Evolutionary conservation across 2,888 invertebrate genomes (phyloP), one percentile per base, ranked within the genome.

Genomic region (Caenorhabditis sp.): DNA sequence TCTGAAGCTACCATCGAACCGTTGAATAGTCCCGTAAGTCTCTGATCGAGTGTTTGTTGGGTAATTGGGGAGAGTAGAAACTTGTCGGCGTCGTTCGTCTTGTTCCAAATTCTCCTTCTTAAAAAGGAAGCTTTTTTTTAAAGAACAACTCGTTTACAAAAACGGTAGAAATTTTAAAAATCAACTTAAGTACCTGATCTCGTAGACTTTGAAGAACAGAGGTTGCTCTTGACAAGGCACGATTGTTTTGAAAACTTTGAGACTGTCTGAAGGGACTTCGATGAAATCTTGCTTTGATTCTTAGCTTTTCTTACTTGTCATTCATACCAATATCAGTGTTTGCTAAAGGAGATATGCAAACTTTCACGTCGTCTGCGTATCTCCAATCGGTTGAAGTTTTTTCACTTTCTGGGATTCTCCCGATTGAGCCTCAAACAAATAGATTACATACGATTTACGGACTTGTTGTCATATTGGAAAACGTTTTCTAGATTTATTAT

Each of bases 191-290:
- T n/a, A 40, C 40, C 40, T 77, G 82, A 18, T 84, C 84, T 15
- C 84, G 32, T n/a, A 84, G 60, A 51, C 61, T 82, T 37, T 82
- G 82, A 5, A 84, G 58, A n/a, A 82, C 84, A 11, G 82, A 72
- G 15, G 65, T 65, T 13, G 82, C 84, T 50, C 82, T 58, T 0
- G 80, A 72, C 9, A 62, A 62, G n/a, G 77, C 68, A 15, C 50
- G 61, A 6, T 15, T 68, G 35, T 58, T 65, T 4, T 70, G 62
- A 40, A 35, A 51, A 4, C 35, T 22, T 5, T 58, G 60, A 15
- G 47, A 32, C 3, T 62, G 61, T 13, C 2, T 4, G 3, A 28
- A 40, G 1, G 6, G 6, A 6, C 40, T 44, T 28, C 6, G 13
- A 40, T 22, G 22, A 44, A 28, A 8, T 56, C n/a, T 28, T 53